These are phyloP conservation scores for Oxyruncus cristatus DNA, from an alignment of 2,113 vertebrate species.

Conservation along the genomic window DNA sequence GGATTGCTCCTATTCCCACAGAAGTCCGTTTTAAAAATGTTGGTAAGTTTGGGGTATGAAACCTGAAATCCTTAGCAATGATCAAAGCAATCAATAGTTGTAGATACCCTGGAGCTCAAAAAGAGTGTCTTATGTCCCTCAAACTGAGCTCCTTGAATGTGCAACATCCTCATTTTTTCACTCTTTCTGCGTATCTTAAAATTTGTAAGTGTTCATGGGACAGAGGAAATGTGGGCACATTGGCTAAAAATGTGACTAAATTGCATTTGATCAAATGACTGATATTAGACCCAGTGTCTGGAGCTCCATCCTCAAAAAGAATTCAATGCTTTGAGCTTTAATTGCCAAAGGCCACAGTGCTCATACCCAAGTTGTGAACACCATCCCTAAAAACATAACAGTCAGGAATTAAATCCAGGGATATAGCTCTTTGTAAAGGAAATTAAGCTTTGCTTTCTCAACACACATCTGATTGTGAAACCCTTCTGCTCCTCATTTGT, in stretches of 20 bases:
- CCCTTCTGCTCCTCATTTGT: neutral
- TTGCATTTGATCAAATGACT: neutral
- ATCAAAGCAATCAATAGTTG: neutral
- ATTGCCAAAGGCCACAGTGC: neutral
- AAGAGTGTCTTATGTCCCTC: neutral
- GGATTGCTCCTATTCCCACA: neutral
- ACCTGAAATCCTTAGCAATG: neutral
- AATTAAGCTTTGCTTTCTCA: neutral
- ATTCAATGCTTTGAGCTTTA: neutral
- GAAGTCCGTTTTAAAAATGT: neutral
- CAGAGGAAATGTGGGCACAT: neutral
- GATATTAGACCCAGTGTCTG: neutral
- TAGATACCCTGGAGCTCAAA: neutral
- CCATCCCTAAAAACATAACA: neutral
- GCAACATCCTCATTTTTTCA: neutral
- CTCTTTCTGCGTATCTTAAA: neutral
- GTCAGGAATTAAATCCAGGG: neutral
- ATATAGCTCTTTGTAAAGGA: neutral
- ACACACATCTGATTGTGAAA: neutral
- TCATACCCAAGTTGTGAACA: neutral
- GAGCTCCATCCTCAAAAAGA: neutral
- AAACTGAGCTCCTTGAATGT: neutral
- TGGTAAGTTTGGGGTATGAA: neutral
- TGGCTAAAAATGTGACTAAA: neutral
- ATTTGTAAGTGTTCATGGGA: neutral